Conservation (phyloP, 35 echinoderm and acorn worm species). For the Chiridota heheva region DNA sequence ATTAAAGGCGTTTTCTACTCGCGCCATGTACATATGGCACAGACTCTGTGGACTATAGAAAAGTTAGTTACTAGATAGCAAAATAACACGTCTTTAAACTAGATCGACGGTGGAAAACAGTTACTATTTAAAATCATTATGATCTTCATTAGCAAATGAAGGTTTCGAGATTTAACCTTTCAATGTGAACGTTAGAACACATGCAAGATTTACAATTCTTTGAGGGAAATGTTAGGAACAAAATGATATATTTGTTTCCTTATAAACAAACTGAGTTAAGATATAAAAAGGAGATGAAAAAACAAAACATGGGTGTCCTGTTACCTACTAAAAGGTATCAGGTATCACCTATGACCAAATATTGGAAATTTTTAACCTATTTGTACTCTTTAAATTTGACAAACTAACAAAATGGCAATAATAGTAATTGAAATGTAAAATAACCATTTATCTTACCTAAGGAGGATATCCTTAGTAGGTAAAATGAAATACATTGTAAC, state of each 20-base stretch:
- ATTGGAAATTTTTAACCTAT: not conserved
- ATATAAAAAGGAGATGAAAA: too few relatives aligned
- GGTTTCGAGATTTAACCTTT: not conserved
- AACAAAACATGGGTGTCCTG: too few relatives aligned
- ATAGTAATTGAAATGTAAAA: not conserved
- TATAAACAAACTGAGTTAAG: too few relatives aligned
- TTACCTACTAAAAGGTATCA: too few relatives aligned
- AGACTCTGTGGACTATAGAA: slow-evolving; percentile 7
- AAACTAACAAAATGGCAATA: not conserved
- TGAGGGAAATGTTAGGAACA: too few relatives aligned
- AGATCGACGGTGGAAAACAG: not conserved
- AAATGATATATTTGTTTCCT: too few relatives aligned
- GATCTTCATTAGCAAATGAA: not conserved
- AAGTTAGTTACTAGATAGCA: too few relatives aligned
- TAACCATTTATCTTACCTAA: slow-evolving; percentile 18
- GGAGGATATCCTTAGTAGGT: slow-evolving; percentile 13
- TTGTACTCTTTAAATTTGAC: not conserved
- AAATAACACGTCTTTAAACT: too few relatives aligned
- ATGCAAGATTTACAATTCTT: not conserved
- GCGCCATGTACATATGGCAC: too few relatives aligned
- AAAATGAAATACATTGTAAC: slow-evolving; percentile 23
- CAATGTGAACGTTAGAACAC: not conserved
- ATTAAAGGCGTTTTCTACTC: too few relatives aligned
- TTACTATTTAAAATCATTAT: not conserved
- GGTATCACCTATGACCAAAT: too few relatives aligned